Conservation (phyloP, 2,113 vertebrate species). For the Hippocampus guttulatus region DNA sequence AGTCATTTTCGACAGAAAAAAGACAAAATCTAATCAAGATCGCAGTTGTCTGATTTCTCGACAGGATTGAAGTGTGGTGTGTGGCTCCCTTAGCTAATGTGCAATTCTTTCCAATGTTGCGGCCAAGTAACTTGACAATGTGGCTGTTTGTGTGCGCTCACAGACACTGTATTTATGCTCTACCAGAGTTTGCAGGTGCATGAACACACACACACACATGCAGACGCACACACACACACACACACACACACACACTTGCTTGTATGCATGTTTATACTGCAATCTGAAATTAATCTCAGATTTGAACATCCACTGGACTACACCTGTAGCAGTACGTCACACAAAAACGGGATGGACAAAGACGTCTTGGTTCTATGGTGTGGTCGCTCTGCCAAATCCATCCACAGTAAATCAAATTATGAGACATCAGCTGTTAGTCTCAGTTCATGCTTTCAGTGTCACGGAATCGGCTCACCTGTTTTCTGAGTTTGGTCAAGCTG, state of each 20-base stretch:
- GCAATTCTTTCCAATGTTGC: background rate
- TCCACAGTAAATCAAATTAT: background rate
- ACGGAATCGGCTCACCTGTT: no score
- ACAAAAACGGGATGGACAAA: slow-evolving; percentile 14
- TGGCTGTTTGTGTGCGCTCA: slow-evolving; percentile 40
- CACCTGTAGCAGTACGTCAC: slow-evolving; percentile 41
- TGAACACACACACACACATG: slow-evolving; percentile 1
- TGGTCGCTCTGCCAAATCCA: background rate
- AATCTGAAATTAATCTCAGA: slow-evolving; percentile 32
- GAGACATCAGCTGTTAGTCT: background rate
- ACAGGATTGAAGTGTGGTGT: background rate
- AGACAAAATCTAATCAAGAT: background rate
- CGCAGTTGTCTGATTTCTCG: background rate
- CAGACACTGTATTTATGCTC: slow-evolving; percentile 45
- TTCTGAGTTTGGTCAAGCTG: no score
- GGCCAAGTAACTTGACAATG: slow-evolving; percentile 41
- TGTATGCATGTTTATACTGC: slow-evolving; percentile 3
- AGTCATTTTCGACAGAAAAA: background rate
- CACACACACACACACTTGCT: background rate
- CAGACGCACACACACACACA: background rate
- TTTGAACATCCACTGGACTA: slow-evolving; percentile 37
- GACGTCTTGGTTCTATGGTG: slow-evolving; percentile 24
- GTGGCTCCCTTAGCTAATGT: background rate
- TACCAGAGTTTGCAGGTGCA: slow-evolving; percentile 47
- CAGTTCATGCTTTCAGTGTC: background rate